Evolutionary conservation across 2,888 invertebrate genomes (phyloP), one percentile per base, ranked within the genome.

Genomic region (Tenthredo mesomela): DNA sequence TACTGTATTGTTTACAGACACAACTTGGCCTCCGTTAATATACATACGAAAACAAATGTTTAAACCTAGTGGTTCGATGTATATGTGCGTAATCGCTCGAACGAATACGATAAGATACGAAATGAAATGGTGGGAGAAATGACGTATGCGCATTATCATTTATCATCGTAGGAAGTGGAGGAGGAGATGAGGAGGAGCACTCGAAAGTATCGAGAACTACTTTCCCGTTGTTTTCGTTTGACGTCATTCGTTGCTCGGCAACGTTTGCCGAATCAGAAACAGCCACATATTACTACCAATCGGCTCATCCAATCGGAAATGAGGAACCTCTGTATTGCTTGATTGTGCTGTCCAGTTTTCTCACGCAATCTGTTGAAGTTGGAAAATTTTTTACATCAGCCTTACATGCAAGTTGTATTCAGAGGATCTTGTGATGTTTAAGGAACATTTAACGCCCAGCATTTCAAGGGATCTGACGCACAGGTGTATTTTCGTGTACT

Each of bases 351-450:
- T 61, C 40, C 67, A 67, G 43, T 65, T 67, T 47, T 50, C 21
- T 82, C 37, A 47, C 29, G 82, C 80, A 61, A 67, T 82, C 43
- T 82, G 82, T 47, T 15, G 82, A 29, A 82, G 82, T 2, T 82
- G 12, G 67, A 18, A 3, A 58, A n/a, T 12, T 67, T 82, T 50
- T 82, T 82, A n/a, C 82, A 67, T 82, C 82, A 82, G 43, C 82
- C 40, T 37, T 61, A 29, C 18, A 9, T 25, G 33, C 37, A 1
- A 82, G 82, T 67, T 82, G 7, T 65, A 25, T 29, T 82, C 43
- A 47, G 18, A 47, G 47, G n/a, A 67, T 67, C 21, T 43, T 70
- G 82, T 82, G 47, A 82, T 82, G 82, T 70, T 37, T 21, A n/a
- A 67, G 29, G 21, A n/a, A 47, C 82, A 82, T 47, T 82, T 82